Evolutionary conservation across 2,113 vertebrate genomes (phyloP).

Genomic region (Panthera uncia): DNA sequence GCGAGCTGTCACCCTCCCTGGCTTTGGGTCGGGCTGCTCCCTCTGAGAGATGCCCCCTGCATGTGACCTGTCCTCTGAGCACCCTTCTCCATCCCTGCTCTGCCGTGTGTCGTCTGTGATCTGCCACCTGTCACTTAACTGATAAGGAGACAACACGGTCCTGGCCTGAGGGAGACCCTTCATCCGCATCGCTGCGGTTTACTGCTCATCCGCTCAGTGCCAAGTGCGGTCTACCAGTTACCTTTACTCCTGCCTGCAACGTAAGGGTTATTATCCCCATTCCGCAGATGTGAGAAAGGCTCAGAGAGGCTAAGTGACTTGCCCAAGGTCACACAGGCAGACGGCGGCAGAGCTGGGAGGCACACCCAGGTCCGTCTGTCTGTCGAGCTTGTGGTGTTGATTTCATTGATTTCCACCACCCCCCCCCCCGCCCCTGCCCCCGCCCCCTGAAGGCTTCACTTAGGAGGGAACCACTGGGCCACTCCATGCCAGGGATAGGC

Average conservation of each 20-base stretch:
- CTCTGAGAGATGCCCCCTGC: background rate
- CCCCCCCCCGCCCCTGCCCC: rapidly evolving
- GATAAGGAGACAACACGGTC: background rate
- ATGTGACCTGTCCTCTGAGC: background rate
- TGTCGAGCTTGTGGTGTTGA: background rate
- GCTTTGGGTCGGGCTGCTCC: background rate
- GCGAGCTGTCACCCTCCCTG: background rate
- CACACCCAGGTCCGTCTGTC: background rate
- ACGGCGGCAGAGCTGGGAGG: background rate
- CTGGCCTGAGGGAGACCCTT: background rate
- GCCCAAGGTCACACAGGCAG: background rate
- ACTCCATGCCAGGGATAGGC: background rate
- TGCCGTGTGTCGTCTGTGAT: background rate
- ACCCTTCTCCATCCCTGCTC: background rate
- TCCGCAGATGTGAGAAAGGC: background rate
- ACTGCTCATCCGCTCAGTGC: background rate
- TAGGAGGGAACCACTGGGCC: background rate
- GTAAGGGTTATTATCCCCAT: too few relatives aligned
- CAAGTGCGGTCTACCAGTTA: background rate
- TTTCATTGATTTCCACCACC: background rate
- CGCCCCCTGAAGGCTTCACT: rapidly evolving
- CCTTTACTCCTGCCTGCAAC: background rate
- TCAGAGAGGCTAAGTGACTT: background rate
- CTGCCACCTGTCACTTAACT: background rate
- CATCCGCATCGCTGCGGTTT: background rate